These are phyloP conservation scores for Cetoscarus ocellatus DNA, from an alignment of 2,797 vertebrate species.

Conservation along the genomic window DNA sequence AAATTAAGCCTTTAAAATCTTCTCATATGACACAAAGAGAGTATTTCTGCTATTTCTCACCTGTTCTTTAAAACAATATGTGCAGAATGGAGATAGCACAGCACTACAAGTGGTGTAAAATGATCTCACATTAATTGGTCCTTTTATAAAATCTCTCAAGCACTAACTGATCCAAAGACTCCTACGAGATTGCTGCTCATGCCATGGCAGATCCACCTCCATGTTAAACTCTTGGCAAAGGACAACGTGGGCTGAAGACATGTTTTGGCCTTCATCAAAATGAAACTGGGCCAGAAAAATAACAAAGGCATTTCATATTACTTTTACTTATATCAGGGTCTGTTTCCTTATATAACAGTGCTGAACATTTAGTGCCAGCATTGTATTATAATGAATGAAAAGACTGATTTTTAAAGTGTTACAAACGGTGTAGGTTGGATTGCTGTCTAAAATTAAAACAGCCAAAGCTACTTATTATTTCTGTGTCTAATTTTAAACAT, in stretches of 20 bases:
- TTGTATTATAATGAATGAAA: background rate
- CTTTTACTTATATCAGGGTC: background rate
- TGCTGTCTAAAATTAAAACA: too few species aligned
- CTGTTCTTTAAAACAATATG: background rate
- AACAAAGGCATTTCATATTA: conserved; percentile 30
- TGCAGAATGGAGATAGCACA: background rate
- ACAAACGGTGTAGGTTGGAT: background rate
- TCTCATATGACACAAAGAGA: background rate
- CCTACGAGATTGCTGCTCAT: conserved; percentile 79
- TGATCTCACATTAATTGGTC: conserved; percentile 33
- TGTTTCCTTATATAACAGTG: background rate
- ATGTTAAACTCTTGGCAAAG: conserved; percentile 73
- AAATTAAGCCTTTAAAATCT: conserved; percentile 3
- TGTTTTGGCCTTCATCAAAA: conserved; percentile 42
- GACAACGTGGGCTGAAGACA: conserved; percentile 57
- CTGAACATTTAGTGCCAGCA: background rate
- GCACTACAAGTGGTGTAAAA: conserved; percentile 17
- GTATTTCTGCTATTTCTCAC: background rate
- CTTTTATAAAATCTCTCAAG: conserved; percentile 53
- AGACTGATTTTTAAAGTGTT: background rate
- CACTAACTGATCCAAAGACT: conserved; percentile 71
- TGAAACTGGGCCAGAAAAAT: conserved; percentile 33
- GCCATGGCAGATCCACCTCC: conserved; percentile 79
- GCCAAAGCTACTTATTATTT: too few species aligned
- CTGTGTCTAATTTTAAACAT: too few species aligned